These are phyloP conservation scores for Isotomurus palustris DNA, from an alignment of 2,888 invertebrate species.

Conservation along the genomic window DNA sequence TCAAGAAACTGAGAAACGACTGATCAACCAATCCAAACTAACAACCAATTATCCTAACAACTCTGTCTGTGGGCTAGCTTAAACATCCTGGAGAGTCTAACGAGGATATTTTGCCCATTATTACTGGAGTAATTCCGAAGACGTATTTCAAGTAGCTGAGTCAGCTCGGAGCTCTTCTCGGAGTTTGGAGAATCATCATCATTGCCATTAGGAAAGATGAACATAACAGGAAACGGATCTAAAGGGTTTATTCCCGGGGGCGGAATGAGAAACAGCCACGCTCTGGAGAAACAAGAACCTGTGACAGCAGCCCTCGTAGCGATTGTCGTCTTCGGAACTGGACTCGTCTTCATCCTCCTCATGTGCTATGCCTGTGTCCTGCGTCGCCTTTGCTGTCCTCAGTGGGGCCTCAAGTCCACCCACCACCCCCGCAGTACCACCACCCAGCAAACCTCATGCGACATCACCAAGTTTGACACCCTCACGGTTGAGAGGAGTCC, in stretches of 20 bases:
- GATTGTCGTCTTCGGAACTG: conserved; percentile 41
- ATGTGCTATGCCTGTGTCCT: conserved; percentile 65
- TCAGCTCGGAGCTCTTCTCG: no score
- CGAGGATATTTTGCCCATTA: no score
- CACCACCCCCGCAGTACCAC: conserved; percentile 38
- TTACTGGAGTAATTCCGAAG: no score
- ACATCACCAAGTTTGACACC: conserved; percentile 45
- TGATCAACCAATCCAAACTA: no score
- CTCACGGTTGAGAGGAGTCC: conserved; percentile 41
- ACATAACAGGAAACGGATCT: not conserved
- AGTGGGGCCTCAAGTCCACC: conserved; percentile 39
- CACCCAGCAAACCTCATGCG: conserved; percentile 45
- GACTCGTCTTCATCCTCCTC: conserved; percentile 61
- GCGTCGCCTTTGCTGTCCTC: conserved; percentile 59
- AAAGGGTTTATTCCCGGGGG: not conserved
- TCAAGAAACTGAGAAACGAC: no score
- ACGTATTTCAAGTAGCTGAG: no score
- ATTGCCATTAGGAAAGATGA: conserved; percentile 1
- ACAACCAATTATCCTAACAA: no score
- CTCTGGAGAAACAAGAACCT: conserved; percentile 20
- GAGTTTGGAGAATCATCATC: no score
- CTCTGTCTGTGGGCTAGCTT: no score
- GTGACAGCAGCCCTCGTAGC: conserved; percentile 42
- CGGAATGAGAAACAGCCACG: not conserved
- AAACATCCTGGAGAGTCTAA: no score